Conservation (phyloP, 2,113 vertebrate genomes). For the Neotragus moschatus region DNA sequence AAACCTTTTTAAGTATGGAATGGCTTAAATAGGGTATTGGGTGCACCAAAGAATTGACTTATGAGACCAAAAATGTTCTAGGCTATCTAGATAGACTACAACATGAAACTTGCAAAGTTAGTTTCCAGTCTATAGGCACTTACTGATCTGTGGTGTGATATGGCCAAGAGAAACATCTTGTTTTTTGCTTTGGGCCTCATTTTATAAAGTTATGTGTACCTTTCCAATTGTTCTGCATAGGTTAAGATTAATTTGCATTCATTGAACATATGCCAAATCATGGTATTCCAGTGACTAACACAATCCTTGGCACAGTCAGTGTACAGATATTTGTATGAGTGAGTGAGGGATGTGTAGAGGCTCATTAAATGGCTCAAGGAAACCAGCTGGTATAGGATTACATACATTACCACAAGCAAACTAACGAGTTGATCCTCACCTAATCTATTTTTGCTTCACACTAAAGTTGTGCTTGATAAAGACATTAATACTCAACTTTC, state of each 20-base stretch:
- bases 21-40: conserved; percentile 66
- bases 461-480: conserved; percentile 78
- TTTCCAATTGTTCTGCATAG: conserved; percentile 51
- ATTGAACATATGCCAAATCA: conserved; percentile 15
- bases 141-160: conserved; percentile 41
- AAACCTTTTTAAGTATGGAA: conserved; percentile 24
- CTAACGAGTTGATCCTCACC: conserved; percentile 51
- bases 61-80: conserved; percentile 71
- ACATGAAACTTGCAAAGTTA: not conserved
- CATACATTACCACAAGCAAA: conserved; percentile 13
- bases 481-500: conserved; percentile 47
- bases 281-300: conserved; percentile 27
- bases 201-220: conserved; percentile 38
- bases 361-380: not conserved
- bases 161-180: conserved; percentile 40
- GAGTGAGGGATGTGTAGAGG: conserved; percentile 12
- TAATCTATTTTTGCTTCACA: conserved; percentile 80
- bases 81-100: conserved; percentile 16
- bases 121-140: conserved; percentile 22
- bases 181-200: conserved; percentile 49
- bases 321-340: not conserved
- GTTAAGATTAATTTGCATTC: conserved; percentile 42
- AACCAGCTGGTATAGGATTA: conserved; percentile 11
- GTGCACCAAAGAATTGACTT: conserved; percentile 69
- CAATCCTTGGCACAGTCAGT: not conserved